Conservation (phyloP, 2,888 invertebrate species). For the Rhodophaea formosa region DNA sequence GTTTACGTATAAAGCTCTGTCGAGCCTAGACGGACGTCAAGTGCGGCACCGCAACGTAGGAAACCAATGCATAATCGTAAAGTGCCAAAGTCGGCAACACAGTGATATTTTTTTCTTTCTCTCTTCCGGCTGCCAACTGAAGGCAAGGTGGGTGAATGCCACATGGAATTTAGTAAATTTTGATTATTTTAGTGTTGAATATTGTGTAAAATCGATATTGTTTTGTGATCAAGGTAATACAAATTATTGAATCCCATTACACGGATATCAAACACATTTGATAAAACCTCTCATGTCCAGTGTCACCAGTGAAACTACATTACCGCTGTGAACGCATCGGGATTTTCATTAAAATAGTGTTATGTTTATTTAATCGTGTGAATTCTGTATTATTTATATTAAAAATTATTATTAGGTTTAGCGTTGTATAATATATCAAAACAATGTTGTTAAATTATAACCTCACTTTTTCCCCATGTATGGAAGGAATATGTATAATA, state of each 20-base stretch:
- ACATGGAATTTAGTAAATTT: conserved; percentile 60
- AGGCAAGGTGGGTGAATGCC: conserved; percentile 72
- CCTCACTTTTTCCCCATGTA: conserved; percentile 18
- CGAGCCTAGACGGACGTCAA: no score
- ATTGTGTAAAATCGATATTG: not conserved
- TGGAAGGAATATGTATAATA: not conserved
- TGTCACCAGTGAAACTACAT: not conserved
- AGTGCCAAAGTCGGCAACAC: not conserved
- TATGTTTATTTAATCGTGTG: not conserved
- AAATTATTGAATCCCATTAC: not conserved
- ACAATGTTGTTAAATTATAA: conserved; percentile 11
- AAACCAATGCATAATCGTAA: no score
- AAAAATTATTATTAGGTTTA: not conserved
- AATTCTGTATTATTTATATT: not conserved
- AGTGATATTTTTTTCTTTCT: conserved; percentile 42
- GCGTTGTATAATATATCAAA: not conserved
- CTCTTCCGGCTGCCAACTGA: conserved; percentile 75
- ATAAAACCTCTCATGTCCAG: not conserved
- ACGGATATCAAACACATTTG: not conserved
- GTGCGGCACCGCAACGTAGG: no score
- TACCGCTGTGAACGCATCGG: not conserved
- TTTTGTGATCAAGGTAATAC: not conserved
- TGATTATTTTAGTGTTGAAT: not conserved
- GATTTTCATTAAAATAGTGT: not conserved
- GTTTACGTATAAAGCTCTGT: no score